A percentile compares a stretch with the other conserved stretches of the same genome.
Conservation (phyloP, 2,888 invertebrate genomes). For the Nomada fucata region DNA sequence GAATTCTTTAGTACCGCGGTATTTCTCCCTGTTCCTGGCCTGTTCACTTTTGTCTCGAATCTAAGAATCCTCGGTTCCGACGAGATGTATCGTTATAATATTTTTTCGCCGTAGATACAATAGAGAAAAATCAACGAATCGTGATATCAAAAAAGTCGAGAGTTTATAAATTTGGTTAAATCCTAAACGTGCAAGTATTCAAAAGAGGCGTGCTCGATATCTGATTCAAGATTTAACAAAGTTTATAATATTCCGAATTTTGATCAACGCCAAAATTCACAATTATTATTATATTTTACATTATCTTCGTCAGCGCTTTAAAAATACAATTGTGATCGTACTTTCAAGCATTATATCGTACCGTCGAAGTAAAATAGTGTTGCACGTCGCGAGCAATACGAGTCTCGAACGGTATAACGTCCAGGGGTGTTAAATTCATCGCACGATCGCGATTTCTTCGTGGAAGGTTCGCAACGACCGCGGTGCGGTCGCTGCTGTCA, state of each 20-base stretch:
- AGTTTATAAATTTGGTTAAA: too few species aligned
- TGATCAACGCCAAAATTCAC: too few species aligned
- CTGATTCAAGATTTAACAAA: too few species aligned
- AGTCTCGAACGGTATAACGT: background rate
- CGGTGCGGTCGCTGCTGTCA: constrained; percentile 52
- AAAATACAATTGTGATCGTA: too few species aligned
- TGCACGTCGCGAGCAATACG: constrained; percentile 2
- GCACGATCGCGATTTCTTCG: constrained; percentile 25
- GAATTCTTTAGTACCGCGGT: constrained; percentile 1
- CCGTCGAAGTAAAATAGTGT: background rate
- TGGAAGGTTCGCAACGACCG: constrained; percentile 28
- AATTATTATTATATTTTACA: too few species aligned
- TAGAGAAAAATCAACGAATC: too few species aligned
- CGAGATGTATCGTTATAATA: background rate
- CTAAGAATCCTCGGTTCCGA: background rate
- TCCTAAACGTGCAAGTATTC: too few species aligned
- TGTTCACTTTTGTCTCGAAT: background rate
- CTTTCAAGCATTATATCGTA: too few species aligned
- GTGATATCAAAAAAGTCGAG: too few species aligned
- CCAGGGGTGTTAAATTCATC: constrained; percentile 29
- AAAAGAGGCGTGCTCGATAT: too few species aligned
- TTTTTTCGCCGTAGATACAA: background rate
- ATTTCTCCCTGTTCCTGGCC: background rate
- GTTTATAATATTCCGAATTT: too few species aligned
- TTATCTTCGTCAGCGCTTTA: too few species aligned